Evolutionary conservation across 2,113 vertebrate species (phyloP).

Genomic region (Asarcornis scutulata): DNA sequence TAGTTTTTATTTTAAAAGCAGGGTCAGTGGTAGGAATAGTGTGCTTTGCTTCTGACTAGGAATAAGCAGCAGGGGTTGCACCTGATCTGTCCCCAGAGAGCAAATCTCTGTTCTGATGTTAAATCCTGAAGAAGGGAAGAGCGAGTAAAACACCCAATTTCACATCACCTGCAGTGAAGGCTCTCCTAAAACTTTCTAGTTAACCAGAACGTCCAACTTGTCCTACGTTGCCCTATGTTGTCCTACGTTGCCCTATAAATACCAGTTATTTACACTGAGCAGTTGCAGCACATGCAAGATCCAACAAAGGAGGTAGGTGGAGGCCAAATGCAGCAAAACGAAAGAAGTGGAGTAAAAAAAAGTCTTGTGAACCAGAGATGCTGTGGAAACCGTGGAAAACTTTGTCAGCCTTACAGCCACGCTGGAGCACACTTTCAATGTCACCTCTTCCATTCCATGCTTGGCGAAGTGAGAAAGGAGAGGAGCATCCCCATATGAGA

Average conservation of each 20-base stretch:
- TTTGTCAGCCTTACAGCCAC: neutral
- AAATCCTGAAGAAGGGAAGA: neutral
- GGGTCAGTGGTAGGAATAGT: neutral
- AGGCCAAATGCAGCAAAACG: neutral
- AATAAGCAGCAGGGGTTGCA: neutral
- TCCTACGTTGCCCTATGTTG: neutral
- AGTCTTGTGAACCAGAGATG: rapidly evolving
- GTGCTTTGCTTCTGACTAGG: neutral
- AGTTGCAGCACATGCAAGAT: neutral
- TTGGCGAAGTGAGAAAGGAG: neutral
- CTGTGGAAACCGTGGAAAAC: rapidly evolving
- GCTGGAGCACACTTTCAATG: neutral
- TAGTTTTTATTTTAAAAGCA: neutral
- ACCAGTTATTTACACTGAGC: neutral
- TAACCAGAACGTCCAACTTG: neutral
- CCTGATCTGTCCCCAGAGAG: neutral
- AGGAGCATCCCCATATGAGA: neutral
- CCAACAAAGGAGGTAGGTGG: neutral
- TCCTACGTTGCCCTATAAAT: too few species aligned
- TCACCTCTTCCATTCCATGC: neutral
- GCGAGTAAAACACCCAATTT: neutral
- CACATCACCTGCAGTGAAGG: neutral
- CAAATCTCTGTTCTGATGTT: neutral
- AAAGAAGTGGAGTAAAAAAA: neutral
- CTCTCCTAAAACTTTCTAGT: neutral